A percentile compares a stretch with the other conserved stretches of the same genome.
Evolutionary conservation across 2,113 vertebrate genomes (phyloP).

Genomic region (Symphodus melops): DNA sequence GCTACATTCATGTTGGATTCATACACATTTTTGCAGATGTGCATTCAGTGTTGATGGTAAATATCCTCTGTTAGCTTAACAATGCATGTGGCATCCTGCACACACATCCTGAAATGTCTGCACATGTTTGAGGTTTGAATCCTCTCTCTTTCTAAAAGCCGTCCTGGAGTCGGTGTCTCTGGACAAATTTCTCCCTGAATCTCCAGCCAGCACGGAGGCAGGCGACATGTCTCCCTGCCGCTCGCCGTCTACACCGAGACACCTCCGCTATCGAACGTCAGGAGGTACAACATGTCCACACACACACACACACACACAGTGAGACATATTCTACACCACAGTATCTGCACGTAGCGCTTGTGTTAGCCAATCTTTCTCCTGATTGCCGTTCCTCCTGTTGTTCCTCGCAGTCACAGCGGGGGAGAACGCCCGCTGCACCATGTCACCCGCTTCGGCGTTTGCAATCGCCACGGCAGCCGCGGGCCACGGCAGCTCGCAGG

Average conservation of each 20-base stretch:
- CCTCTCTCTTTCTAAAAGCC: slow-evolving; percentile 72
- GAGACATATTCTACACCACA: not conserved
- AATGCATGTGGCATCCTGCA: too few species aligned
- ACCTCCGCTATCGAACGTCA: slow-evolving; percentile 88
- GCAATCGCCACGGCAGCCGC: slow-evolving; percentile 96
- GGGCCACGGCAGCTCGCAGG: slow-evolving; percentile 91
- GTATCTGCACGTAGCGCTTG: not conserved
- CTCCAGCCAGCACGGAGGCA: slow-evolving; percentile 78
- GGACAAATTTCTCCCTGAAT: slow-evolving; percentile 89
- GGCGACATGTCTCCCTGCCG: slow-evolving; percentile 89
- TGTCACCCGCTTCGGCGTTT: slow-evolving; percentile 94
- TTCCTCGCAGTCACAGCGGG: slow-evolving; percentile 82
- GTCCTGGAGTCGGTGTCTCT: slow-evolving; percentile 88
- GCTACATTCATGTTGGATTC: too few species aligned
- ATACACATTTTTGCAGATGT: too few species aligned
- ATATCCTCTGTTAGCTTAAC: too few species aligned
- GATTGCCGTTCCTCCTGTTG: not conserved
- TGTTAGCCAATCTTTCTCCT: not conserved
- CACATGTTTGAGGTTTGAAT: not conserved
- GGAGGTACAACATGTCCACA: slow-evolving; percentile 82
- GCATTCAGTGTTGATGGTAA: too few species aligned
- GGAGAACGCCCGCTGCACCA: slow-evolving; percentile 88
- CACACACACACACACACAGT: not conserved
- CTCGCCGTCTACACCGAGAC: slow-evolving; percentile 90
- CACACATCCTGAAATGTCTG: too few species aligned